Evolutionary conservation across 2,888 invertebrate genomes (phyloP).

Genomic region (Cloeon dipterum): DNA sequence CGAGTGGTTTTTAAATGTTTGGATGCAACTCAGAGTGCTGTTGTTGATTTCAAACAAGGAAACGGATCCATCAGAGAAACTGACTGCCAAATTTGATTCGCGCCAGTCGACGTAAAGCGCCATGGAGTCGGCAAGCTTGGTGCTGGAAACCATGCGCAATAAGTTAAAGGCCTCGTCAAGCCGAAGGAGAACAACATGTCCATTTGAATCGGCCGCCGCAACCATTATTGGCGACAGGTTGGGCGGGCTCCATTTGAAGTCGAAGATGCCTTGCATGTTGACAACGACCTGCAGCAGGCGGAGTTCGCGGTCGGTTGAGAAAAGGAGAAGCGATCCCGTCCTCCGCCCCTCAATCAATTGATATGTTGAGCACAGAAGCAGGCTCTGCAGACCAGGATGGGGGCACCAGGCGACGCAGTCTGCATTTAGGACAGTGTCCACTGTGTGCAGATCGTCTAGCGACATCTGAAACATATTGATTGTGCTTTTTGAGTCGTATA

Average conservation of each 20-base stretch:
- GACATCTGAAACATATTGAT: too few species aligned
- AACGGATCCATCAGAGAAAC: background rate
- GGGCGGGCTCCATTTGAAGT: background rate
- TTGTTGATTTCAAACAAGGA: background rate
- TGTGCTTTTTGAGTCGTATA: too few species aligned
- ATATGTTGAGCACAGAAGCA: background rate
- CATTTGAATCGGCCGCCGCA: background rate
- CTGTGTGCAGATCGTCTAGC: too few species aligned
- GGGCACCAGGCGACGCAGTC: constrained; percentile 1
- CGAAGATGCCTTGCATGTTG: background rate
- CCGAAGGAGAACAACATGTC: background rate
- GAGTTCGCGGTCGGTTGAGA: background rate
- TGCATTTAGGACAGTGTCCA: background rate
- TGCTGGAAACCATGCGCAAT: background rate
- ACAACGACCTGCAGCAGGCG: background rate
- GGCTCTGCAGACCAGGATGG: background rate
- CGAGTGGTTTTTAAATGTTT: background rate
- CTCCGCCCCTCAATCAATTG: background rate
- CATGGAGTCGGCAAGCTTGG: background rate
- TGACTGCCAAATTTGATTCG: background rate
- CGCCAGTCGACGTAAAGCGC: constrained; percentile 1
- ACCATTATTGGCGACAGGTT: background rate
- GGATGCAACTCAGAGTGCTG: background rate
- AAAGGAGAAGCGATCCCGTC: background rate
- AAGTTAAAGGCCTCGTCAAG: background rate